phyloP scores from a whole-genome alignment of 2,888 invertebrate genomes.

The Parascotia fuliginaria region DNA sequence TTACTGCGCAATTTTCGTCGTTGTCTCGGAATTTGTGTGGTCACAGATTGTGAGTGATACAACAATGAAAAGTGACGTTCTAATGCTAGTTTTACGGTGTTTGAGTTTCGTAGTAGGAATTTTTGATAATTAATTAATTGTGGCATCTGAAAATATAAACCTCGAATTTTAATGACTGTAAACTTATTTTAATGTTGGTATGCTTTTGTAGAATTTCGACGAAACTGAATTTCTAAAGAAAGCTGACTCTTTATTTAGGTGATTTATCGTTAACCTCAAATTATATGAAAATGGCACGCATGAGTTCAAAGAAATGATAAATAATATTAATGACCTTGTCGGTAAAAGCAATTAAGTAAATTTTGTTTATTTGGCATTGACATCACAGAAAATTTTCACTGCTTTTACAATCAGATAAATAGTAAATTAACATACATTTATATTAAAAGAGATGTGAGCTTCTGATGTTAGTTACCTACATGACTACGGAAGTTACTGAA shows the following conservation, averaged over 20 bases:
- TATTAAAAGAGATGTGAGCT: too few relatives aligned
- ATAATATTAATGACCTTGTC: conserved; percentile 8
- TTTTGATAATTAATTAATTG: too few relatives aligned
- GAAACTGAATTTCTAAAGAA: conserved; percentile 3
- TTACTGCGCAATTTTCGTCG: conserved; percentile 50
- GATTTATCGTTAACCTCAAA: conserved; percentile 26
- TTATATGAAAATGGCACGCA: conserved; percentile 4
- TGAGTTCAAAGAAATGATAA: conserved; percentile 9
- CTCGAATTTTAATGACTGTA: not conserved
- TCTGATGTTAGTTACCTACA: too few relatives aligned
- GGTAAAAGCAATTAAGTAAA: too few relatives aligned
- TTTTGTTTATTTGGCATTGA: too few relatives aligned
- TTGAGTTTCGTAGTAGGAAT: too few relatives aligned
- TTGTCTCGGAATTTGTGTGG: conserved; percentile 35
- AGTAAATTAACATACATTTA: too few relatives aligned
- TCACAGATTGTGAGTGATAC: conserved; percentile 27
- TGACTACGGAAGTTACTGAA: too few relatives aligned
- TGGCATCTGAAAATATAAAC: conserved; percentile 13
- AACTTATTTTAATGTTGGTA: conserved; percentile 4
- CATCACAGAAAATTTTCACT: conserved; percentile 23
- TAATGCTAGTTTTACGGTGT: conserved; percentile 15
- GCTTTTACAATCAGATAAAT: too few relatives aligned
- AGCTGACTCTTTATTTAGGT: conserved; percentile 17
- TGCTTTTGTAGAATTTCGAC: conserved; percentile 16
- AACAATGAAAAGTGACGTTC: conserved; percentile 35